A percentile compares a stretch with the other conserved stretches of the same genome.
phyloP scores from a whole-genome alignment of 1,140 invertebrate species.

The Drosophila sechellia region DNA sequence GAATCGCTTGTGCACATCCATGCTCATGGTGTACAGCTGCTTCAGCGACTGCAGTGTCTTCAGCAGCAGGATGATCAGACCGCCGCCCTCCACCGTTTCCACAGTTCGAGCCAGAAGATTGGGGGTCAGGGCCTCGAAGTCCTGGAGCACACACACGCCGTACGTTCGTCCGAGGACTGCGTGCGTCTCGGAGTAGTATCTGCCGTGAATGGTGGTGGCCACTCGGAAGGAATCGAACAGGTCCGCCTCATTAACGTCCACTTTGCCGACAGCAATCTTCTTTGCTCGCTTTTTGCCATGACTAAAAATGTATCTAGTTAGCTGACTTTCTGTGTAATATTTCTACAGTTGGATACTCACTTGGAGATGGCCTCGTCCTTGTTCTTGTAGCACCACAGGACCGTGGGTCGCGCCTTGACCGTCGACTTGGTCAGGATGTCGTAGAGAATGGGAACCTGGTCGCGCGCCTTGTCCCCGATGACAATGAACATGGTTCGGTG shows the following conservation, averaged over 20 bases:
- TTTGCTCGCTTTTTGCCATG: slow-evolving; percentile 97
- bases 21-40: slow-evolving; percentile 98
- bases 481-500: slow-evolving; percentile 97
- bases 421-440: slow-evolving; percentile 98
- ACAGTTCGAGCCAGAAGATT: slow-evolving; percentile 98
- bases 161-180: slow-evolving; percentile 99
- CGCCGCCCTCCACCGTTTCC: slow-evolving; percentile 99
- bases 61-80: slow-evolving; percentile 95
- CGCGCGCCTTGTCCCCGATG: slow-evolving; percentile 97
- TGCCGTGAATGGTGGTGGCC: slow-evolving; percentile 98
- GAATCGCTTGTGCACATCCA: slow-evolving; percentile 99
- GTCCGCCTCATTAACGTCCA: slow-evolving; percentile 97
- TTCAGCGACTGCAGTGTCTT: slow-evolving; percentile 94
- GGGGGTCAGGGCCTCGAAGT: slow-evolving; percentile 99
- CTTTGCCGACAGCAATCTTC: slow-evolving; percentile 94
- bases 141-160: slow-evolving; percentile 98
- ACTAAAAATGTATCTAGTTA: slow-evolving; percentile 85
- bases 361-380: slow-evolving; percentile 94
- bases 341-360: slow-evolving; percentile 84
- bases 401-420: slow-evolving; percentile 95
- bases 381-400: slow-evolving; percentile 99
- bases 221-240: slow-evolving; percentile 98
- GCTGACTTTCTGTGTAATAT: not conserved
- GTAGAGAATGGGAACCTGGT: slow-evolving; percentile 98
- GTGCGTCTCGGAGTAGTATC: slow-evolving; percentile 99